Evolutionary conservation across 2,888 invertebrate species (phyloP), one percentile per base, ranked within the genome.

Genomic region (Cyaniris semiargus): DNA sequence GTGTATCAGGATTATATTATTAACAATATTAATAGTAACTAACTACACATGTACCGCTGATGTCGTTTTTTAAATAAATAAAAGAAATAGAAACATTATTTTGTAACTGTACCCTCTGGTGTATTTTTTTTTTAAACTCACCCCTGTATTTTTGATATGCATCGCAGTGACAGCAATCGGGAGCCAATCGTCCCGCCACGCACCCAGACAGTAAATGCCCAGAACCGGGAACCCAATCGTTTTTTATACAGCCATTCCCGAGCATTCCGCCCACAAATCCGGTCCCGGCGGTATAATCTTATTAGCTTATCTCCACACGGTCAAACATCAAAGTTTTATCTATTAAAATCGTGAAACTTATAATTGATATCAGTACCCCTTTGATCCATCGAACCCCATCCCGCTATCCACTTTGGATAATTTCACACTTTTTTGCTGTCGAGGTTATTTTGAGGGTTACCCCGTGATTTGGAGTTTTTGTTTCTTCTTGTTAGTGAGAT

Each of bases 211-310:
- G 89, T 86, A 92, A 94, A 92, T 94, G 93, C 89, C 88, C 91
- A 91, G 86, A 90, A 91, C 91, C 89, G 80, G 84, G 88, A 90
- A 86, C 88, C 87, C 90, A 88, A 81, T 84, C 89, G 93, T 93
- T 94, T 93, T 93, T 93, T 94, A 94, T 94, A 93, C 89, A 91
- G 92, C 89, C 85, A 90, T 89, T 90, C 90, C 88, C 89, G 90
- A 88, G 91, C 92, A 92, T 92, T 92, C 92, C 93, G 89, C 86
- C 88, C 89, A 86, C 89, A 91, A 91, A 92, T 87, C 92, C 92
- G 92, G 92, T 92, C 90, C 83, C 88, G 89, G 87, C 88, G 87
- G 88, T 90, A 90, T 92, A 93, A 92, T 91, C 92, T 92, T 93
- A 93, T 94, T 92, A 92, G 92, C 91, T 90, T 93, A 93, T 93